These are phyloP conservation scores for Oncorhynchus kisutch DNA, from an alignment of 2,113 vertebrate genomes.

Conservation along the genomic window DNA sequence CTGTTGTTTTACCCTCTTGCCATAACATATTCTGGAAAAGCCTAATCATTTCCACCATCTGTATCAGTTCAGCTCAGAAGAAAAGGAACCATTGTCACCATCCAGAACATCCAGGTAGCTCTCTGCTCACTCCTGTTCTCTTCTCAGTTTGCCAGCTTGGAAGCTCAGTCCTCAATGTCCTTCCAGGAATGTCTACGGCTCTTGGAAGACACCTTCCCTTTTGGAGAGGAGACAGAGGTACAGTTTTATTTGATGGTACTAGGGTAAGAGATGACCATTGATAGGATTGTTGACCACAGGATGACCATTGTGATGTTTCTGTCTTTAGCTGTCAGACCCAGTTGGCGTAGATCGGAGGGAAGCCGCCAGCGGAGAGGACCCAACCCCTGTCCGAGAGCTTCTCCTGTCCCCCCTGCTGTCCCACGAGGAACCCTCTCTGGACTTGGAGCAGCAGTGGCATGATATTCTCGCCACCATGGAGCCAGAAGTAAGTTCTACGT, in stretches of 20 bases:
- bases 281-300: too few relatives aligned
- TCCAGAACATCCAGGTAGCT: too few relatives aligned
- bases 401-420: constrained; percentile 74
- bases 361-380: constrained; percentile 61
- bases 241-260: constrained; percentile 9
- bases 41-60: neutral
- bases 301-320: constrained; percentile 24
- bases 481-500: constrained; percentile 77
- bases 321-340: constrained; percentile 69
- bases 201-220: constrained; percentile 82
- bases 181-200: constrained; percentile 86
- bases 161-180: constrained; percentile 78
- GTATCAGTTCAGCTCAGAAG: neutral
- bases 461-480: constrained; percentile 93
- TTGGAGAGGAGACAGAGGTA: constrained; percentile 80
- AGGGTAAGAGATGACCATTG: neutral
- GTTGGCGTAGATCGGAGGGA: constrained; percentile 36
- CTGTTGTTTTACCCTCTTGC: neutral
- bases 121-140: too few relatives aligned
- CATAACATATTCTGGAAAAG: neutral
- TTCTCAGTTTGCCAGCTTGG: constrained; percentile 44
- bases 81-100: too few relatives aligned
- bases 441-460: constrained; percentile 93
- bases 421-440: constrained; percentile 72
- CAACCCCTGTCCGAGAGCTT: constrained; percentile 42